Evolutionary conservation across 2,113 vertebrate genomes (phyloP), one percentile per base, ranked within the genome.

Genomic region (Sphyrna mokarran): DNA sequence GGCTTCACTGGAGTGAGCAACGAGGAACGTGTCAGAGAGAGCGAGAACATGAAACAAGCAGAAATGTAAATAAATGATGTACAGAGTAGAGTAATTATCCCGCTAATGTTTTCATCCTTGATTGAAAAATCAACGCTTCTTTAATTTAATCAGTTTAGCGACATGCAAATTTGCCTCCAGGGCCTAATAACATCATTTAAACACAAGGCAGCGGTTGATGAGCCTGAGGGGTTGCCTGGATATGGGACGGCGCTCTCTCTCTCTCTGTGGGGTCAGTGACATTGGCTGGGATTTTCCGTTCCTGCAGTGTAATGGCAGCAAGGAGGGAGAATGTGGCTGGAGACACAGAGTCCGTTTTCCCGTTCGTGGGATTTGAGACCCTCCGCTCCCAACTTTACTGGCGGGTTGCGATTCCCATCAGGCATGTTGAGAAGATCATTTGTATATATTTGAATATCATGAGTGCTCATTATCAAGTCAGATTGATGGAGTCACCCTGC

Each of bases 21-120:
- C 86, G 58, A 58, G 29, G 43, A 29, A 26, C 2, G 54, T 61
- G 87, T 61, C 29, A 89, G 23, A 58, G 48, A 89, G 23, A 29
- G 26, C 0, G 9, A 16, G 48, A 14, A 61, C 54, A 33, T 90
- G 58, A 61, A 54, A 16, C 87, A 63, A 90, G 33, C 87, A 90
- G 87, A 90, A 90, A 90, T 90, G 87, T 63, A 90, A 90, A 90
- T 90, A 61, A 61, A 26, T 90, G 87, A 90, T 61, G 10, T 61
- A 4, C 23, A 26, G 86, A 89, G 13, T 90, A 1, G 54, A 14
- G 23, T 90, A 90, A 90, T 90, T 90, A 90, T 58, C 11, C 87
- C 6, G 13, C 87, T 90, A 90, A 90, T 90, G 54, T 58, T 90
- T 63, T 90, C 33, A 90, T 90, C 54, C 18, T n/a, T 29, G 29